Evolutionary conservation across 1,140 invertebrate genomes (phyloP).

Genomic region (Popillia japonica): DNA sequence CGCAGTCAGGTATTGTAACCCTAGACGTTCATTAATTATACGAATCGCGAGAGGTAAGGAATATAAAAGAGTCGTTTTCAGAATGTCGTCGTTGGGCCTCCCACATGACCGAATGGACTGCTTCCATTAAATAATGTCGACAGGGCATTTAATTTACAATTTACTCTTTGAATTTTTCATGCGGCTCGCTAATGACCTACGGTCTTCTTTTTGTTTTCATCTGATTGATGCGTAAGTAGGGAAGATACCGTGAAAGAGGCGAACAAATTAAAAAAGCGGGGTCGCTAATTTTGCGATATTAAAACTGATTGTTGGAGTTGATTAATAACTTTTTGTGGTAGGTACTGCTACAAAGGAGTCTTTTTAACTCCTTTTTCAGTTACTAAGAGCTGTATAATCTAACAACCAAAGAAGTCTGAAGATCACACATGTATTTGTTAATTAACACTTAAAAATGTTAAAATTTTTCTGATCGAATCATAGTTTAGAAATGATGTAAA

Average conservation of each 20-base stretch:
- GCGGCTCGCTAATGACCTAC: background rate
- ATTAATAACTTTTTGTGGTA: no score
- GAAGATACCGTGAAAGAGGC: background rate
- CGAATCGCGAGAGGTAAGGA: background rate
- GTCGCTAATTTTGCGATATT: no score
- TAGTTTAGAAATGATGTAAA: no score
- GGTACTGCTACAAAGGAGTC: no score
- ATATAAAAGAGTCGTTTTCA: background rate
- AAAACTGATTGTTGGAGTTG: no score
- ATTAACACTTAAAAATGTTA: no score
- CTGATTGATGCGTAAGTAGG: background rate
- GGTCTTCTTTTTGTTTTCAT: background rate
- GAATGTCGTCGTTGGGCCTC: background rate
- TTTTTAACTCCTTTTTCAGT: no score
- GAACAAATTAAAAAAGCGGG: no score
- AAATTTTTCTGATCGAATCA: no score
- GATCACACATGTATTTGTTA: no score
- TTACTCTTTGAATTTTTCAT: constrained; percentile 19
- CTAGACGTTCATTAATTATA: background rate
- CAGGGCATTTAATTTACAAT: constrained; percentile 1
- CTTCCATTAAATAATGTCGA: constrained; percentile 1
- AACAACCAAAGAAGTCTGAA: no score
- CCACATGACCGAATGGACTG: background rate
- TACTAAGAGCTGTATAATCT: no score
- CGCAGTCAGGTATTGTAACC: background rate